Evolutionary conservation across 2,113 vertebrate genomes (phyloP).

Genomic region (Bettongia penicillata): DNA sequence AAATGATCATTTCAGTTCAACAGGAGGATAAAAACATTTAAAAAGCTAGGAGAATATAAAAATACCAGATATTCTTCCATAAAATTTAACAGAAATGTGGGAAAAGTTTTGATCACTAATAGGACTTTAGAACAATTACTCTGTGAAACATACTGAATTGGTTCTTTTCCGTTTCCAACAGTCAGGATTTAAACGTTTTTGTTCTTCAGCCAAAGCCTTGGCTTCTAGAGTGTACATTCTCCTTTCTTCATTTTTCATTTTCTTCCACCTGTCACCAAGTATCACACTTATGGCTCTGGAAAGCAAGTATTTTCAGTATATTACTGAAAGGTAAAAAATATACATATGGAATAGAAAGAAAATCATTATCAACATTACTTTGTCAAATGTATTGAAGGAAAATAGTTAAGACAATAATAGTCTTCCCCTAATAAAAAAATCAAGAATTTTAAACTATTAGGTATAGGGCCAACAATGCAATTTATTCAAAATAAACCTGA

Average conservation of each 20-base stretch:
- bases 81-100: not conserved
- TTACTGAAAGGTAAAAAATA: slow-evolving; percentile 60
- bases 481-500: slow-evolving; percentile 23
- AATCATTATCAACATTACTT: slow-evolving; percentile 4
- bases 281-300: slow-evolving; percentile 99
- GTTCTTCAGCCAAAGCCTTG: slow-evolving; percentile 98
- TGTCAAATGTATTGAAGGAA: not conserved
- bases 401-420: slow-evolving; percentile 24
- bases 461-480: no score
- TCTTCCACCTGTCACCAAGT: slow-evolving; percentile 99
- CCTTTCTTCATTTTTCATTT: slow-evolving; percentile 98
- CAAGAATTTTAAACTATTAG: no score
- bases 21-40: not conserved
- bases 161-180: slow-evolving; percentile 99
- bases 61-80: not conserved
- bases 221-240: slow-evolving; percentile 98
- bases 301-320: slow-evolving; percentile 70
- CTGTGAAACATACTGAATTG: slow-evolving; percentile 91
- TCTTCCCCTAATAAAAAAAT: slow-evolving; percentile 47
- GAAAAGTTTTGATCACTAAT: not conserved
- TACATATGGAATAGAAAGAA: slow-evolving; percentile 18
- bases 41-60: not conserved
- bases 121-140: not conserved
- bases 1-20: not conserved
- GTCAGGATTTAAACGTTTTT: slow-evolving; percentile 98